Evolutionary conservation across 35 echinoderm and acorn worm genomes (phyloP), one percentile per base, ranked within the genome.

Genomic region (Ophioderma brevispina): DNA sequence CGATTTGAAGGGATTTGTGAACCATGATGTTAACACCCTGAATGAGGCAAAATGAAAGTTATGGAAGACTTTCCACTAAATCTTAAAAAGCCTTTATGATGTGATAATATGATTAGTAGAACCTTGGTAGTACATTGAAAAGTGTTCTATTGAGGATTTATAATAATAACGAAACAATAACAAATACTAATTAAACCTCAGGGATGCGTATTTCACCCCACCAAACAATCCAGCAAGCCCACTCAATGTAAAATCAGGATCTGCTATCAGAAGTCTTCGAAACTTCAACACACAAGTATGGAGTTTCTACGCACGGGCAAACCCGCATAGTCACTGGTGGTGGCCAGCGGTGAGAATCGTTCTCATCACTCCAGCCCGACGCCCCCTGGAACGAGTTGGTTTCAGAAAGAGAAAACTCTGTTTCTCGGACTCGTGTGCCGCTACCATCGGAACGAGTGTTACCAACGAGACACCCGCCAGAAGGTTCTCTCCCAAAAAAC

Each of bases 21-120:
- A 82, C 89, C n/a, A n/a, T n/a, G 1, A 96, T 86, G 37, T 88
- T 80, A 37, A 96, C 94, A 81, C 94, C 94, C n/a, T 96, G 35
- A 33, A 30, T 70, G 17, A 46, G 4, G 17, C 41, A n/a, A n/a
- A n/a, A n/a, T n/a, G n/a, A n/a, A n/a, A n/a, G n/a, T n/a, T n/a
- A n/a, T n/a, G n/a, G n/a, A n/a, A n/a, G n/a, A n/a, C n/a, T n/a
- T n/a, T n/a, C n/a, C n/a, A n/a, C n/a, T n/a, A n/a, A n/a, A n/a
- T n/a, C n/a, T n/a, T n/a, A n/a, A n/a, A n/a, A n/a, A n/a, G n/a
- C n/a, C n/a, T n/a, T n/a, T n/a, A n/a, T n/a, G n/a, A n/a, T n/a
- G n/a, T n/a, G n/a, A n/a, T n/a, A n/a, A n/a, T n/a, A n/a, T n/a
- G n/a, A n/a, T n/a, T n/a, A n/a, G n/a, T n/a, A n/a, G n/a, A n/a